Evolutionary conservation across 2,113 vertebrate genomes (phyloP).

Genomic region (Chiloscyllium plagiosum): DNA sequence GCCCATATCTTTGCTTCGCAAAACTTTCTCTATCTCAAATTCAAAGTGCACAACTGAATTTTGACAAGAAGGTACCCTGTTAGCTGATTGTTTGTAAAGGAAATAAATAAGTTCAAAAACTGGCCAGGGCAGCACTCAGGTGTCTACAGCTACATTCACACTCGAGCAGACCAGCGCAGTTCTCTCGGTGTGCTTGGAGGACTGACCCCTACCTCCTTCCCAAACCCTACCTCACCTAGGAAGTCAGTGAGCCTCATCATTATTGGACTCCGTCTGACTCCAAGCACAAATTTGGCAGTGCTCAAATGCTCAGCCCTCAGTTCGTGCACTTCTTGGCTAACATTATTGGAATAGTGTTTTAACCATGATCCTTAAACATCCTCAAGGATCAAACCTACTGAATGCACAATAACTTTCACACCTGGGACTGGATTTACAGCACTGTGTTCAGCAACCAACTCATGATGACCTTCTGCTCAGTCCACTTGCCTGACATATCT

Average conservation of each 20-base stretch:
- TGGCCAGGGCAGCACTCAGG: no score
- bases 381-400: neutral
- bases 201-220: neutral
- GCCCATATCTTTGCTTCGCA: no score
- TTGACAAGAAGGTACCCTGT: no score
- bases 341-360: neutral
- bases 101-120: no score
- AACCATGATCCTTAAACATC: neutral
- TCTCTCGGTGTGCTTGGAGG: neutral
- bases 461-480: neutral
- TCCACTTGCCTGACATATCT: neutral
- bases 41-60: no score
- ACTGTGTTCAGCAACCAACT: neutral
- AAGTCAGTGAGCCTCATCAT: neutral
- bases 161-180: no score
- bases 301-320: neutral
- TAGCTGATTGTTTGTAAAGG: no score
- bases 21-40: no score
- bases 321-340: neutral
- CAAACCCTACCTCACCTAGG: neutral
- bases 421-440: neutral
- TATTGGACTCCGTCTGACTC: neutral
- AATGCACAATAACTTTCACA: neutral
- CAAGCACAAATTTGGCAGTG: neutral
- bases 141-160: no score